Evolutionary conservation across 2,888 invertebrate genomes (phyloP).

Genomic region (Nesidiocoris tenuis): DNA sequence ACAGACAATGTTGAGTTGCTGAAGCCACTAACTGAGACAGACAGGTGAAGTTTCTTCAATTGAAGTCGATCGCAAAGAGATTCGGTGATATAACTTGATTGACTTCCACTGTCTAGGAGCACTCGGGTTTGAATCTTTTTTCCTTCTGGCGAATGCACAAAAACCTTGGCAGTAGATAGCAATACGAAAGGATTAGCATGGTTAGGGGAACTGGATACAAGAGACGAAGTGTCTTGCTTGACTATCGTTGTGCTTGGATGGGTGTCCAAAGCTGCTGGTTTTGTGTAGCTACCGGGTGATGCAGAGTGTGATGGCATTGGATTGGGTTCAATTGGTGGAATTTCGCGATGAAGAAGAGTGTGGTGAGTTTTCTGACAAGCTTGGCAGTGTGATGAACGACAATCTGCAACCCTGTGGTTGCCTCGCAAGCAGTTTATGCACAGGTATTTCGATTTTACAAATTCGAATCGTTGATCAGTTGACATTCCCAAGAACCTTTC

Average conservation of each 20-base stretch:
- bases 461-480: slow-evolving; percentile 11
- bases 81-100: slow-evolving; percentile 47
- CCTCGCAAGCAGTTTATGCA: slow-evolving; percentile 34
- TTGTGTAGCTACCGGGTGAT: no score
- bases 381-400: slow-evolving; percentile 23
- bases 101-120: slow-evolving; percentile 49
- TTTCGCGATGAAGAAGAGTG: slow-evolving; percentile 29
- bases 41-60: slow-evolving; percentile 16
- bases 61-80: slow-evolving; percentile 24
- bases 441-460: slow-evolving; percentile 13
- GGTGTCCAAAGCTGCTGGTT: no score
- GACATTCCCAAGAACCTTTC: no score
- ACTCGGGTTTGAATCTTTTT: slow-evolving; percentile 45
- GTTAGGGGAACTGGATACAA: no score
- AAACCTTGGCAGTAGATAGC: slow-evolving; percentile 47
- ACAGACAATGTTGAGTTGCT: slow-evolving; percentile 12
- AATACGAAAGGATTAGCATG: no score
- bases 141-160: slow-evolving; percentile 41
- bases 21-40: slow-evolving; percentile 41
- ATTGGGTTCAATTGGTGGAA: no score
- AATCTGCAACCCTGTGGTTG: slow-evolving; percentile 15
- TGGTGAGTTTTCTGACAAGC: slow-evolving; percentile 23
- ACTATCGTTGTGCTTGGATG: slow-evolving; percentile 6
- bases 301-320: background rate
- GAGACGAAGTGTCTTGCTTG: no score